A percentile compares a stretch with the other conserved stretches of the same genome.
Evolutionary conservation across 2,797 vertebrate genomes (phyloP).

Genomic region (Lophotriccus pileatus): DNA sequence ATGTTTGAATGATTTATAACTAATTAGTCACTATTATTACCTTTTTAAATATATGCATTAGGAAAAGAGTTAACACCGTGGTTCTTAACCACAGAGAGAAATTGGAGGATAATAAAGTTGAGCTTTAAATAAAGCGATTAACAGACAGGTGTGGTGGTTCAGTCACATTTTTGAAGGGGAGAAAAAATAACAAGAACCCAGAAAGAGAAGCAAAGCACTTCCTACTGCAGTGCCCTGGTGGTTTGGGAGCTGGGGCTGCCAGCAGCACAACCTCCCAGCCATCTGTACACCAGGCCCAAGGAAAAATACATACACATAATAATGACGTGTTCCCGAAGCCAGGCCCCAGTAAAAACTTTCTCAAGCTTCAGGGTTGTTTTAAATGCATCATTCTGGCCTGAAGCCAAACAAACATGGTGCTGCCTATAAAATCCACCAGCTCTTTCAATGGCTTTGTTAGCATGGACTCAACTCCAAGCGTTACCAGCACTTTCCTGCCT

Average conservation of each 20-base stretch:
- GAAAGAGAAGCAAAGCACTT: neutral
- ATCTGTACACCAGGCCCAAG: neutral
- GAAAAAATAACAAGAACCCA: neutral
- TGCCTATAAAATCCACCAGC: neutral
- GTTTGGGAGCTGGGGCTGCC: neutral
- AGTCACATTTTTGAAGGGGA: neutral
- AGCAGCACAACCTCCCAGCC: neutral
- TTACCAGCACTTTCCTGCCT: neutral
- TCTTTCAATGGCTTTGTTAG: neutral
- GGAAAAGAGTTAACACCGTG: neutral
- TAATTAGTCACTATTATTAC: neutral
- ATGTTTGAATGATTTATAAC: constrained; percentile 13
- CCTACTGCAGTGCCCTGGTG: neutral
- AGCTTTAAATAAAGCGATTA: neutral
- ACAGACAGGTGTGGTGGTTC: neutral
- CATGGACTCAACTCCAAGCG: neutral
- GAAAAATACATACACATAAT: neutral
- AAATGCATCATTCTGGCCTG: neutral
- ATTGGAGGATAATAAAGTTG: neutral
- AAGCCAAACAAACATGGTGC: neutral
- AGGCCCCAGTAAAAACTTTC: neutral
- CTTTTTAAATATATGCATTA: neutral
- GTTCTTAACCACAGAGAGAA: constrained; percentile 25
- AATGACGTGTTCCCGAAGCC: neutral
- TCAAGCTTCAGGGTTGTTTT: neutral